Conservation (phyloP, 2,888 invertebrate genomes). For the Spodoptera exigua region DNA sequence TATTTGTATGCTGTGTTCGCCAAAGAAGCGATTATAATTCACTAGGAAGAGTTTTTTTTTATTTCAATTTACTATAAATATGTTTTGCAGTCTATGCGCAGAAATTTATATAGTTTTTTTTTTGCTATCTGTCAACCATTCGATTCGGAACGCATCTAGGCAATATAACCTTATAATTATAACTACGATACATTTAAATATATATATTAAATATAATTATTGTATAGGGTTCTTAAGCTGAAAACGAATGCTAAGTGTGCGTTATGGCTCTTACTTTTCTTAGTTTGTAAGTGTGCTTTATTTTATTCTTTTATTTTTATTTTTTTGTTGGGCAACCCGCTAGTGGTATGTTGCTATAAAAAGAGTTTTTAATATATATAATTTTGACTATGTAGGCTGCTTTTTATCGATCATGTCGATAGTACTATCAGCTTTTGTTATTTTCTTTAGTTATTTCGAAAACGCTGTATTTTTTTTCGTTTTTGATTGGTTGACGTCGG, state of each 20-base stretch:
- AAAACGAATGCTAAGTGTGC: constrained; percentile 68
- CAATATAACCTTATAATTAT: constrained; percentile 9
- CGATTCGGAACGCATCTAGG: constrained; percentile 45
- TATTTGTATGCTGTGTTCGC: no score
- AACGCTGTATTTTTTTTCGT: no score
- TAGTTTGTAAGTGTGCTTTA: constrained; percentile 80
- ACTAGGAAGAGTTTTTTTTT: no score
- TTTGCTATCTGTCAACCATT: constrained; percentile 16
- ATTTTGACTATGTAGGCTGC: constrained; percentile 36
- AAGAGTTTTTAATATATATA: constrained; percentile 10
- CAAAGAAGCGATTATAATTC: no score
- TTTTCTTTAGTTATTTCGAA: no score
- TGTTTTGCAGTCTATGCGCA: no score
- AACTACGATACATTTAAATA: constrained; percentile 28
- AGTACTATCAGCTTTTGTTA: constrained; percentile 20
- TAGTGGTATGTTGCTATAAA: constrained; percentile 50
- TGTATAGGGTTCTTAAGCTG: constrained; percentile 49
- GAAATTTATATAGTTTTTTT: no score
- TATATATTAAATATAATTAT: constrained; percentile 49
- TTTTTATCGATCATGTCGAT: constrained; percentile 45
- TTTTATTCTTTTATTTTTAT: constrained; percentile 66
- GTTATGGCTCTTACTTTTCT: constrained; percentile 70
- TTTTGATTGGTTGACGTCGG: no score
- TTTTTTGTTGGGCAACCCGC: constrained; percentile 53
- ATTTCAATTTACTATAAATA: no score